Percentiles rank a stretch among this genome's conserved stretches.
Conservation (phyloP, 2,888 invertebrate genomes). For the Matsumyia berberina region DNA sequence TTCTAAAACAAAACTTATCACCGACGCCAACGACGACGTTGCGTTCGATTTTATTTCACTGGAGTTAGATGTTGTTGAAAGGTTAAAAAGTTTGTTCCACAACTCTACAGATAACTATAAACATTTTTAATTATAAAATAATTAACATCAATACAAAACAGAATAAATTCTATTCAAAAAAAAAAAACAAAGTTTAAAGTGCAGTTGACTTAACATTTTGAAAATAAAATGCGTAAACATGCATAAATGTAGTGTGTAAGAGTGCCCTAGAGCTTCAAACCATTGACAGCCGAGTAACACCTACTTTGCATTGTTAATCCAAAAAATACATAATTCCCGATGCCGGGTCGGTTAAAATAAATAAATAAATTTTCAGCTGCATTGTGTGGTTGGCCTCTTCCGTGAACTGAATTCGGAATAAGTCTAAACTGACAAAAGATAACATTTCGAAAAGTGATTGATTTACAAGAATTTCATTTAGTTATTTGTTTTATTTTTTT, state of each 20-base stretch:
- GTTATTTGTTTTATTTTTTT: too few relatives aligned
- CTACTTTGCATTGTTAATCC: constrained; percentile 17
- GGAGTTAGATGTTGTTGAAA: too few relatives aligned
- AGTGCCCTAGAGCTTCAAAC: constrained; percentile 15
- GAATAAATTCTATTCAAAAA: too few relatives aligned
- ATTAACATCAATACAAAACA: too few relatives aligned
- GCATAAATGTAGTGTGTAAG: background rate
- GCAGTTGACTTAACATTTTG: too few relatives aligned
- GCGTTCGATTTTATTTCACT: too few relatives aligned
- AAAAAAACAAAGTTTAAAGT: too few relatives aligned
- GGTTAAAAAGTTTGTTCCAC: too few relatives aligned
- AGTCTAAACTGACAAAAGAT: constrained; percentile 10
- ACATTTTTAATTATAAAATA: too few relatives aligned
- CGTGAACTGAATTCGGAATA: constrained; percentile 54
- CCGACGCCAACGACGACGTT: background rate
- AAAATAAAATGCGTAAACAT: too few relatives aligned
- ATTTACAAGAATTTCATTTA: constrained; percentile 48
- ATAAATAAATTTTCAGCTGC: constrained; percentile 44
- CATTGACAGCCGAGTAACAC: constrained; percentile 16
- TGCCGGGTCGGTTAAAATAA: constrained; percentile 7
- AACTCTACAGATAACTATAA: too few relatives aligned
- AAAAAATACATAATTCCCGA: constrained; percentile 4
- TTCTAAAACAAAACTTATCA: background rate
- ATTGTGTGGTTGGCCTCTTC: constrained; percentile 33
- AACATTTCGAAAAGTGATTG: constrained; percentile 41